Percentiles rank a stretch among this genome's conserved stretches.
Evolutionary conservation across 2,113 vertebrate species (phyloP).

Genomic region (Salvelinus alpinus): DNA sequence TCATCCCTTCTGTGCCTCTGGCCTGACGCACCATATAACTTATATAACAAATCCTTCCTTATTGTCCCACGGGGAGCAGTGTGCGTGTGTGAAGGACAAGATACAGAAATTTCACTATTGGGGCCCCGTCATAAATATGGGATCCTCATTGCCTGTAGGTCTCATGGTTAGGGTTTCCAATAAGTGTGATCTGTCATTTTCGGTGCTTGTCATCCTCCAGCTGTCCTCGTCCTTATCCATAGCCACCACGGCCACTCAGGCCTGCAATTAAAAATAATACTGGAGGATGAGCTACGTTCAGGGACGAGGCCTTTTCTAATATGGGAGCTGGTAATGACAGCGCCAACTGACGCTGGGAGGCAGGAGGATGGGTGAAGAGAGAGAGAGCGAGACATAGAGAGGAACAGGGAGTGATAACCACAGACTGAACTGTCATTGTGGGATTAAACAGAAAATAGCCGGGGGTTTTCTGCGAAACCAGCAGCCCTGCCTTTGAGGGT

Average conservation of each 20-base stretch:
- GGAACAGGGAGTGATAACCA: constrained; percentile 20
- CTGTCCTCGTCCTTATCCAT: constrained; percentile 51
- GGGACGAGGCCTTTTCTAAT: constrained; percentile 41
- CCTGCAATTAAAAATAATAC: constrained; percentile 68
- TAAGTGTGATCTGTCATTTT: constrained; percentile 70
- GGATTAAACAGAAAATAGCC: constrained; percentile 42
- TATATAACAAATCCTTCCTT: neutral
- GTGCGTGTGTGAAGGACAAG: neutral
- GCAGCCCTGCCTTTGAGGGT: constrained; percentile 11
- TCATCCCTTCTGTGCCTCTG: neutral
- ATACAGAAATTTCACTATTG: neutral
- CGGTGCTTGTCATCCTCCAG: constrained; percentile 49
- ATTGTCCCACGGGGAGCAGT: neutral
- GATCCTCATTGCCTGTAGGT: constrained; percentile 7
- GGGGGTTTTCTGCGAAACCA: constrained; percentile 14
- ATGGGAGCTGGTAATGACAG: constrained; percentile 71
- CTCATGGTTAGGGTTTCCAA: constrained; percentile 1
- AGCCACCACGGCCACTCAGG: constrained; percentile 36
- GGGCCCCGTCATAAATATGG: neutral
- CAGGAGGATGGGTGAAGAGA: constrained; percentile 36
- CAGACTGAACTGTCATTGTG: constrained; percentile 61
- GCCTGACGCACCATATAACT: neutral
- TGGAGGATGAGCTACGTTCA: constrained; percentile 57
- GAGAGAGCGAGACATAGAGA: too few relatives aligned
- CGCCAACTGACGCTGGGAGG: constrained; percentile 50